A percentile compares a stretch with the other conserved stretches of the same genome.
Evolutionary conservation across 2,888 invertebrate genomes (phyloP).

Genomic region (Xanthorhoe designata): DNA sequence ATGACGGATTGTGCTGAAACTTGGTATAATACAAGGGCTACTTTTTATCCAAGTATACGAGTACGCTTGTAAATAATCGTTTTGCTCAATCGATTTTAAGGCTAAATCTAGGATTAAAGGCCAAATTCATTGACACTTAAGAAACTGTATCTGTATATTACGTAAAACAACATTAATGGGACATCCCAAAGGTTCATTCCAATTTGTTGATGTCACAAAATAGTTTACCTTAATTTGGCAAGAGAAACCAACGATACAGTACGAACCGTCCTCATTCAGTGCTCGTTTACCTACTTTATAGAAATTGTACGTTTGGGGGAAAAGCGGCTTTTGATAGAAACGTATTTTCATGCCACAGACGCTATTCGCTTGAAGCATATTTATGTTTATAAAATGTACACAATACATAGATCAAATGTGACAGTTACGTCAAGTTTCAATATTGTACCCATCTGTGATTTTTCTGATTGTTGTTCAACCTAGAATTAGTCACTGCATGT

Average conservation of each 20-base stretch:
- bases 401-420: too few relatives aligned
- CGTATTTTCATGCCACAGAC: neutral
- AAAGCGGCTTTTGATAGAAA: neutral
- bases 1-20: too few relatives aligned
- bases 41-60: too few relatives aligned
- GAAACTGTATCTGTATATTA: neutral
- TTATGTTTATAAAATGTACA: too few relatives aligned
- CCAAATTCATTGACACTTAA: neutral
- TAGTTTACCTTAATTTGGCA: conserved; percentile 70
- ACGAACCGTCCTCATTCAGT: conserved; percentile 65
- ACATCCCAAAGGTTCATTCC: conserved; percentile 61
- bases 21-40: too few relatives aligned
- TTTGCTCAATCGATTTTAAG: neutral
- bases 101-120: neutral
- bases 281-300: conserved; percentile 68
- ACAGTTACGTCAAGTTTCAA: too few relatives aligned
- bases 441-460: too few relatives aligned
- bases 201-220: conserved; percentile 72
- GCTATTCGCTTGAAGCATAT: too few relatives aligned
- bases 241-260: conserved; percentile 60
- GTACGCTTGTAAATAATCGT: too few relatives aligned
- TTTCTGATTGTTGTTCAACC: too few relatives aligned
- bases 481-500: too few relatives aligned
- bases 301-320: conserved; percentile 61
- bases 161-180: conserved; percentile 29